Evolutionary conservation across 2,888 invertebrate genomes (phyloP), one percentile per base, ranked within the genome.

Genomic region (Melanostoma scalare): DNA sequence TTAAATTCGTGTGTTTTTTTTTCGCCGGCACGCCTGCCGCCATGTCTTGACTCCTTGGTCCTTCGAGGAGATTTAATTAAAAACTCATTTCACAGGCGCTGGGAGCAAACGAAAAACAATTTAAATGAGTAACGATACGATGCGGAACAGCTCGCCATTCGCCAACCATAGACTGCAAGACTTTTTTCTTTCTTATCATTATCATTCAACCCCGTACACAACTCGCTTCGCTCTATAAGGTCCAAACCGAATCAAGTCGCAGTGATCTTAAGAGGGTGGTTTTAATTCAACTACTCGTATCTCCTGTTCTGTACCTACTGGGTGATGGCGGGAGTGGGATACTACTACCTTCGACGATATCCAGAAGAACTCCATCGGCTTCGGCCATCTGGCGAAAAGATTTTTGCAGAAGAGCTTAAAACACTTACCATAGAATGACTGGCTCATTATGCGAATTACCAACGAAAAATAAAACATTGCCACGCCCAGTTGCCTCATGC

Each of bases 21-120:
- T 61, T 56, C 60, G 30, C 31, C 42, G 69, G 35, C 60, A 52
- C 9, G 9, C 20, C 40, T 40, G 6, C 6, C 63, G 71, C 42
- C 65, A 55, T 33, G 74, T 58, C 50, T 38, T 56, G 65, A 52
- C 58, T 71, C 46, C 75, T 60, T 67, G 80, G 77, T 53, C 68
- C 61, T 58, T 55, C 61, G 31, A 68, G 60, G 71, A 87, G 87
- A 88, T 89, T 88, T 87, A 89, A 90, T 89, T 89, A 89, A 89
- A 88, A 87, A 87, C 84, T 86, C 86, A 88, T 89, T 88, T 88
- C 85, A 85, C 74, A 71, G 68, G 55, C 65, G 82, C 82, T 78
- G 46, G 65, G 74, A 84, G 84, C 84, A 53, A 84, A 73, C 82
- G 79, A 84, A 84, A 84, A 84, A 74, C 58, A 79, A 74, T 79